Evolutionary conservation across 2,113 vertebrate species (phyloP).

Genomic region (Labeo catla): DNA sequence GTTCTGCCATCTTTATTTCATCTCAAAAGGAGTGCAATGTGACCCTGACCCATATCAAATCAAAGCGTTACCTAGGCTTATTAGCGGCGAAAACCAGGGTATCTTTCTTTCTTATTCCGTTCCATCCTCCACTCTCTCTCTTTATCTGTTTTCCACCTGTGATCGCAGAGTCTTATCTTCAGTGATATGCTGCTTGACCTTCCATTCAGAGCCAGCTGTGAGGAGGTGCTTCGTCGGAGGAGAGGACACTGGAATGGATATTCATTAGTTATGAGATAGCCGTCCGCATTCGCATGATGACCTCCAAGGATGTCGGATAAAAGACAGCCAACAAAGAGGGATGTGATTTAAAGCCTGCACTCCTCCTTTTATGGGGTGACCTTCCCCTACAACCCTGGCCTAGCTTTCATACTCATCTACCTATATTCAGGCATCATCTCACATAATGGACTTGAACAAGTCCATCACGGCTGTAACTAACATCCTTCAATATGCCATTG

Average conservation of each 20-base stretch:
- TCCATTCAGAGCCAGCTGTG: conserved; percentile 34
- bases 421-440: conserved; percentile 34
- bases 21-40: conserved; percentile 23
- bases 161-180: conserved; percentile 43
- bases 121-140: background rate
- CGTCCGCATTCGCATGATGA: conserved; percentile 37
- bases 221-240: conserved; percentile 17
- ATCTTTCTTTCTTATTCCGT: background rate
- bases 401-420: conserved; percentile 20
- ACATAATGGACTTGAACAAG: conserved; percentile 11
- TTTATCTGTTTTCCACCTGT: conserved; percentile 27
- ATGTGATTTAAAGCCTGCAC: conserved; percentile 38
- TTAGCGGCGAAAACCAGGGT: conserved; percentile 2
- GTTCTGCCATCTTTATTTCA: conserved; percentile 35
- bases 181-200: conserved; percentile 58
- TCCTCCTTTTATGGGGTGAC: conserved; percentile 40
- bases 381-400: conserved; percentile 47
- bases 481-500: background rate
- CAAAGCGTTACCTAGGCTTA: conserved; percentile 27
- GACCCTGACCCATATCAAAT: conserved; percentile 48
- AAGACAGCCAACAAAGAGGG: conserved; percentile 34
- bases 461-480: conserved; percentile 1
- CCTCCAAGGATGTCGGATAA: conserved; percentile 53
- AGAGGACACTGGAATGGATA: conserved; percentile 53
- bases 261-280: conserved; percentile 51